Evolutionary conservation across 2,113 vertebrate genomes (phyloP).

Genomic region (Microcebus jonahi): DNA sequence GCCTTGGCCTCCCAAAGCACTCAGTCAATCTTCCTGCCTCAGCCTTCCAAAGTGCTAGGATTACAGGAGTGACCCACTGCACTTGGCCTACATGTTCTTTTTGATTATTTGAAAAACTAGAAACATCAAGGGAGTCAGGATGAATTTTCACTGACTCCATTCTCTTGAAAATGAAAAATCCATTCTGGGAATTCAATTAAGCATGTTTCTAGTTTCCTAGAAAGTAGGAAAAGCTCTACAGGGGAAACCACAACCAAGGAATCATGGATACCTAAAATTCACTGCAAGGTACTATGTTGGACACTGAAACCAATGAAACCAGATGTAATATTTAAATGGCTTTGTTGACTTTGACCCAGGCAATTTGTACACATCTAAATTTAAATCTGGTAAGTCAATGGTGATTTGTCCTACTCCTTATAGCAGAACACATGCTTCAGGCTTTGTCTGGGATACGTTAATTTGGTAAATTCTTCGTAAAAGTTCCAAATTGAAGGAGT

Average conservation of each 20-base stretch:
- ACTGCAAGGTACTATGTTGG: not conserved
- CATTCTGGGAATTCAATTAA: slow-evolving; percentile 41
- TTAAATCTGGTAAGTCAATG: slow-evolving; percentile 33
- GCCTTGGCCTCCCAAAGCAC: too few species aligned
- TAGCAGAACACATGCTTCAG: not conserved
- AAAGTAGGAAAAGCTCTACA: slow-evolving; percentile 34
- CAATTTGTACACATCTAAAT: slow-evolving; percentile 13
- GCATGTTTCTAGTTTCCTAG: not conserved
- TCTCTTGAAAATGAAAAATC: slow-evolving; percentile 60
- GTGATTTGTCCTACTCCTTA: slow-evolving; percentile 15
- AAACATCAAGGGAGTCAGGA: slow-evolving; percentile 10
- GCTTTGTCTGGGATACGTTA: slow-evolving; percentile 15
- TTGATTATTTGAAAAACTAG: slow-evolving; percentile 43
- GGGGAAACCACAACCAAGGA: slow-evolving; percentile 18
- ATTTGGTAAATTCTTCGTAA: not conserved
- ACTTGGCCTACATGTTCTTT: not conserved
- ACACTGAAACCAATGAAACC: not conserved
- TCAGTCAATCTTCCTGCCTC: too few species aligned
- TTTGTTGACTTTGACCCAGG: not conserved
- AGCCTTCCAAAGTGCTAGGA: too few species aligned
- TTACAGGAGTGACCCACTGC: too few species aligned
- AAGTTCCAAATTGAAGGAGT: slow-evolving; percentile 5
- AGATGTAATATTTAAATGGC: not conserved
- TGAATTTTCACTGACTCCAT: slow-evolving; percentile 39
- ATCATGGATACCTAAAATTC: not conserved